phyloP scores from a whole-genome alignment of 2,888 invertebrate species.

The Drosophila setosimentum region DNA sequence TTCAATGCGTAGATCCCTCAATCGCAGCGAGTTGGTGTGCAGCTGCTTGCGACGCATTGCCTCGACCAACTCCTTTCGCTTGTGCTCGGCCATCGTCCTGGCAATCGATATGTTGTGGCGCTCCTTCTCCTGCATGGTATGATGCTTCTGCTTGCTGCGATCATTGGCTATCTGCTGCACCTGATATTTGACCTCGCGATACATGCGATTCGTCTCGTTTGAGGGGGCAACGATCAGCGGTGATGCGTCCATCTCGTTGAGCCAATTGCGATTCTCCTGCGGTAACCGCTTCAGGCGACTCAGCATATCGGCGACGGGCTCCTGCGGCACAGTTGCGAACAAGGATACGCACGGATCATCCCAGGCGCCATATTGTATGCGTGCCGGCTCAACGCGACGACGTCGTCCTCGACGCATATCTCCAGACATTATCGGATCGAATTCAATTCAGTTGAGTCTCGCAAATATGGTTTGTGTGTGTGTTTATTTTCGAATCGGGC shows the following conservation, averaged over 20 bases:
- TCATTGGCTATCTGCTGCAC: constrained; percentile 66
- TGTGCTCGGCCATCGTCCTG: constrained; percentile 40
- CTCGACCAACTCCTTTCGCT: constrained; percentile 36
- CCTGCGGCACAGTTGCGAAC: constrained; percentile 60
- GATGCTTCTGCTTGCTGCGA: constrained; percentile 38
- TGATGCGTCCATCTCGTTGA: constrained; percentile 45
- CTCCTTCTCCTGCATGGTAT: constrained; percentile 38
- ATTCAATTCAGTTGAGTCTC: neutral
- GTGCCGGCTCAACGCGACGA: constrained; percentile 31
- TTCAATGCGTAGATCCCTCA: constrained; percentile 49
- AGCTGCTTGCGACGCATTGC: constrained; percentile 44
- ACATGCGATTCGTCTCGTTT: constrained; percentile 24
- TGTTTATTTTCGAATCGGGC: constrained; percentile 11
- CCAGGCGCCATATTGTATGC: constrained; percentile 61
- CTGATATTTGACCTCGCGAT: constrained; percentile 50
- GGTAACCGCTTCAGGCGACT: constrained; percentile 19
- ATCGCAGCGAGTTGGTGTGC: constrained; percentile 32
- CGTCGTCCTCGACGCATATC: constrained; percentile 32
- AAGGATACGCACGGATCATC: constrained; percentile 57
- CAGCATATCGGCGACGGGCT: constrained; percentile 51
- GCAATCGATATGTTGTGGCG: constrained; percentile 38
- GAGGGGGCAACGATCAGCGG: constrained; percentile 28
- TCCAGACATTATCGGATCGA: constrained; percentile 17
- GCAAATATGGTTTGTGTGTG: neutral
- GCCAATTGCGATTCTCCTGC: constrained; percentile 9